Evolutionary conservation across 2,797 vertebrate genomes (phyloP).

Genomic region (Allochrocebus solatus): DNA sequence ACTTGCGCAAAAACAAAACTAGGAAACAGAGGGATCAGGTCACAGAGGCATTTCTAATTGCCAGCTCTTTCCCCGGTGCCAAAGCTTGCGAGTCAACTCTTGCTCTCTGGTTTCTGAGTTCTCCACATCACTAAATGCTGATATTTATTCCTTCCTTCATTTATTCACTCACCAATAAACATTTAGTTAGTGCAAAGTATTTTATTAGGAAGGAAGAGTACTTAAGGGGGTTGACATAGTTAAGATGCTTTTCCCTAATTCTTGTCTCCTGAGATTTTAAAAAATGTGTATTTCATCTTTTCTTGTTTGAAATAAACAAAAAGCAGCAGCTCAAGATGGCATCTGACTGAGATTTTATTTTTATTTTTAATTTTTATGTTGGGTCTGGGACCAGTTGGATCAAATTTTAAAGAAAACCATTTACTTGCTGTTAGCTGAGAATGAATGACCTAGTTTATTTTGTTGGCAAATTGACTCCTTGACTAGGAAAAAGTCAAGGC

Average conservation of each 20-base stretch:
- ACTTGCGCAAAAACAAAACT: background rate
- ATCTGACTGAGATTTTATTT: background rate
- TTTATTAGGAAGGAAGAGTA: background rate
- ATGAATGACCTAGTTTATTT: background rate
- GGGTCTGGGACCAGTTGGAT: background rate
- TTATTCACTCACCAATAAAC: background rate
- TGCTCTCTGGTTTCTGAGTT: background rate
- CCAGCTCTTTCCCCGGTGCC: background rate
- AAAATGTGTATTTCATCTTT: background rate
- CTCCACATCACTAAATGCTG: background rate
- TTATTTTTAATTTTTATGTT: slow-evolving; percentile 15
- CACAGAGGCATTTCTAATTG: background rate
- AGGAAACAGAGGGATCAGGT: background rate
- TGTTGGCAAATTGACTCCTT: background rate
- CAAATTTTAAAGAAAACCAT: background rate
- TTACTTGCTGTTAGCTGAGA: background rate
- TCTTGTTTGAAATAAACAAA: slow-evolving; percentile 14
- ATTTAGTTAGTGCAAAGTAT: background rate
- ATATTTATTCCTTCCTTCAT: background rate
- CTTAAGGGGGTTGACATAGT: background rate
- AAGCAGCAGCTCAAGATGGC: background rate
- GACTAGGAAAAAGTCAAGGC: background rate
- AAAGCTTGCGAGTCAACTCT: fast-evolving
- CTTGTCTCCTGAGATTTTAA: background rate
- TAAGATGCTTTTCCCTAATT: background rate